phyloP scores from a whole-genome alignment of 2,888 invertebrate species.

The Megalurothrips usitatus region DNA sequence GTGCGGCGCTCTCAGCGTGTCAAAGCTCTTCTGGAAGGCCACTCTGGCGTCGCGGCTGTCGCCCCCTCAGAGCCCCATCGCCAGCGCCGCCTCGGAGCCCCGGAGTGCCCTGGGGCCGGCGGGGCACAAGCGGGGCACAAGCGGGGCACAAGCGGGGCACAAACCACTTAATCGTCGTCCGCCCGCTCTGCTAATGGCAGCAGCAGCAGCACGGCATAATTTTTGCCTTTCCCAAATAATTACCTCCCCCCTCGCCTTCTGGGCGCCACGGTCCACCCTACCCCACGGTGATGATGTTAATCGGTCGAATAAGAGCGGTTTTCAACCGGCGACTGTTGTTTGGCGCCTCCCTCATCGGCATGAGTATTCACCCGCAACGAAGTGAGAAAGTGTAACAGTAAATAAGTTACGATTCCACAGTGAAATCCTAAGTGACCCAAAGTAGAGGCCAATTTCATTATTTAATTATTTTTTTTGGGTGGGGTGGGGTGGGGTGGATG shows the following conservation, averaged over 20 bases:
- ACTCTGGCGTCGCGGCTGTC: too few species aligned
- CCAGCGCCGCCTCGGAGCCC: not conserved
- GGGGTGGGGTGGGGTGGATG: too few species aligned
- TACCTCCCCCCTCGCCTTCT: not conserved
- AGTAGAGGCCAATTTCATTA: too few species aligned
- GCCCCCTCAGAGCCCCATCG: not conserved
- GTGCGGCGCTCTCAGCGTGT: too few species aligned
- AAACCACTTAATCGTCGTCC: not conserved
- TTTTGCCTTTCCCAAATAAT: not conserved
- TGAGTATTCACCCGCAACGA: too few species aligned
- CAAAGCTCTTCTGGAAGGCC: too few species aligned
- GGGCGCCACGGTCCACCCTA: not conserved
- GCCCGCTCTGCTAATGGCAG: not conserved
- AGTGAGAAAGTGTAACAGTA: too few species aligned
- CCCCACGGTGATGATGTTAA: not conserved
- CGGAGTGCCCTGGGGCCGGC: not conserved
- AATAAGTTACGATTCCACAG: too few species aligned
- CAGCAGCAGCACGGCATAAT: not conserved
- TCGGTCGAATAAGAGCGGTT: not conserved
- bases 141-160: not conserved
- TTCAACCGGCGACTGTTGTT: not conserved
- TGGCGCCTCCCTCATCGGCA: not conserved
- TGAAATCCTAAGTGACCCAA: too few species aligned
- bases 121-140: not conserved
- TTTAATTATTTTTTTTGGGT: too few species aligned